phyloP scores from a whole-genome alignment of 2,797 vertebrate species.

The Hemitrygon akajei region DNA sequence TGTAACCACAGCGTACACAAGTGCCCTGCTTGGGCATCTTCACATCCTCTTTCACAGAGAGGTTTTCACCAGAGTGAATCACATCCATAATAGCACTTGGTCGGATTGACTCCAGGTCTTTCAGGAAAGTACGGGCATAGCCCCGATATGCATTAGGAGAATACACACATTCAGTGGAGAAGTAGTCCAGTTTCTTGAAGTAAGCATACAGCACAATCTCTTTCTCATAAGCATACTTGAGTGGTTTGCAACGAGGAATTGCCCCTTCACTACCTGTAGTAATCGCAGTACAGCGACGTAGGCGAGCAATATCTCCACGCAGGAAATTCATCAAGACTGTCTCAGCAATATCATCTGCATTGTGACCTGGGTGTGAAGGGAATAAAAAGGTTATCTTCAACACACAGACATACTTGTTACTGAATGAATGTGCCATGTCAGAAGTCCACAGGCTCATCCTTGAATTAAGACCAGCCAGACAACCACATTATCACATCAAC shows the following conservation, averaged over 20 bases:
- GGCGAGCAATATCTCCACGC: conserved; percentile 74
- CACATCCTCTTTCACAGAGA: conserved; percentile 67
- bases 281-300: conserved; percentile 69
- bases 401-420: too few relatives aligned
- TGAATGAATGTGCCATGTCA: background rate
- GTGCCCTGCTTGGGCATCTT: conserved; percentile 60
- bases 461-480: background rate
- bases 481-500: background rate
- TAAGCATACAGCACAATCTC: conserved; percentile 88
- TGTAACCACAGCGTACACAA: conserved; percentile 74
- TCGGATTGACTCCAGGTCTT: conserved; percentile 67
- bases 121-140: conserved; percentile 71
- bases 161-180: conserved; percentile 82
- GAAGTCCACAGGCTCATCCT: background rate
- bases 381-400: background rate
- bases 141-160: conserved; percentile 86
- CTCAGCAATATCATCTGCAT: conserved; percentile 79
- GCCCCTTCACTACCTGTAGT: conserved; percentile 66
- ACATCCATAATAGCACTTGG: conserved; percentile 75
- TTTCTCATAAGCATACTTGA: conserved; percentile 83
- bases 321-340: conserved; percentile 83
- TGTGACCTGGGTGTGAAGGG: conserved; percentile 66
- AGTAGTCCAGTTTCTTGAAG: conserved; percentile 81
- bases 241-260: conserved; percentile 75
- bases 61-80: conserved; percentile 78